Evolutionary conservation across 2,888 invertebrate species (phyloP).

Genomic region (Brachyopa scutellaris): DNA sequence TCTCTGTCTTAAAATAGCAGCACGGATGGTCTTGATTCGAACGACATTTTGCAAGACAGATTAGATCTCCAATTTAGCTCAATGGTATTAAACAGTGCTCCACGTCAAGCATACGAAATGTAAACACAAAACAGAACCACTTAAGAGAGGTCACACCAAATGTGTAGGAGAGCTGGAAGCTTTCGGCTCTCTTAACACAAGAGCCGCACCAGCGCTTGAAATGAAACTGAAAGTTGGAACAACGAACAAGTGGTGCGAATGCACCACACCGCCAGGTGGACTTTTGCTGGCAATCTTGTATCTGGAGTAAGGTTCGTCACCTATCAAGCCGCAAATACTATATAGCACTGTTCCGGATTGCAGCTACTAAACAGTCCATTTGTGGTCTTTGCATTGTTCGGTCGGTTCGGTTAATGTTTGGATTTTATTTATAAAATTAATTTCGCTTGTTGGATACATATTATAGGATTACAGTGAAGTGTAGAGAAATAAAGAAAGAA

Average conservation of each 20-base stretch:
- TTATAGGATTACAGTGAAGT: conserved; percentile 33
- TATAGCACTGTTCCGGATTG: conserved; percentile 48
- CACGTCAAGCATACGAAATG: neutral
- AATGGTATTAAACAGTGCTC: conserved; percentile 5
- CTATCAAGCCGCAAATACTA: conserved; percentile 28
- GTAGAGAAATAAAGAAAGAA: neutral
- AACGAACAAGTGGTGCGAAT: conserved; percentile 43
- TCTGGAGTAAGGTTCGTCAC: conserved; percentile 39
- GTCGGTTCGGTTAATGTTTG: conserved; percentile 14
- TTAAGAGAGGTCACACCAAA: conserved; percentile 38
- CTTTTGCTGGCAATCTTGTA: conserved; percentile 2
- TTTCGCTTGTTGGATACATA: conserved; percentile 11
- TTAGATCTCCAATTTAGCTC: neutral
- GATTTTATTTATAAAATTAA: neutral
- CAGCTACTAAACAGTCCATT: conserved; percentile 55
- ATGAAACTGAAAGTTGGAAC: conserved; percentile 61
- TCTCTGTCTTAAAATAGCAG: neutral
- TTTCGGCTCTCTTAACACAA: conserved; percentile 39
- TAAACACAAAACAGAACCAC: neutral
- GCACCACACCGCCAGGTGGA: conserved; percentile 24
- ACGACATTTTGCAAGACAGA: conserved; percentile 38
- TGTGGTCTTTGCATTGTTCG: conserved; percentile 49
- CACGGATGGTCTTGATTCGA: conserved; percentile 22
- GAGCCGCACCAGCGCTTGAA: conserved; percentile 41
- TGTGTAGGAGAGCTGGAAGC: neutral